Conservation (phyloP, 2,888 invertebrate species). For the Drosophila peninsularis region DNA sequence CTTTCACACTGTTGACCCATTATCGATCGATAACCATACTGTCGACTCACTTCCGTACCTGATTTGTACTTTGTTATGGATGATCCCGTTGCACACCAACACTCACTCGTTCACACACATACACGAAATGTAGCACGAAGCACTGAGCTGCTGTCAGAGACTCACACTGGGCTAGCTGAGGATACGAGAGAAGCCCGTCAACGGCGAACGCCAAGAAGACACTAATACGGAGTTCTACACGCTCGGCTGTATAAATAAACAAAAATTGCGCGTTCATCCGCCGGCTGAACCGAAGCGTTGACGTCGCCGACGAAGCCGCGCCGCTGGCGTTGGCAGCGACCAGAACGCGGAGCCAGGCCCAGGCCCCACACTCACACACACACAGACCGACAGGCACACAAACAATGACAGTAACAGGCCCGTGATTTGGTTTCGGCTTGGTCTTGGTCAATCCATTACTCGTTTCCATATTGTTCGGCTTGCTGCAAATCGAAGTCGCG, state of each 20-base stretch:
- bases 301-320: slow-evolving; percentile 28
- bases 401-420: not conserved
- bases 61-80: slow-evolving; percentile 28
- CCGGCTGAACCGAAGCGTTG: slow-evolving; percentile 51
- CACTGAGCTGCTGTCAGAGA: slow-evolving; percentile 40
- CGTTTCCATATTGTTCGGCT: slow-evolving; percentile 51
- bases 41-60: slow-evolving; percentile 74
- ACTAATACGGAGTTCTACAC: slow-evolving; percentile 80
- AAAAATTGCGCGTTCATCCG: slow-evolving; percentile 65
- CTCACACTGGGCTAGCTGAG: slow-evolving; percentile 44
- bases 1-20: slow-evolving; percentile 38
- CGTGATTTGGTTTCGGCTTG: slow-evolving; percentile 24
- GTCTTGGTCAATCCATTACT: slow-evolving; percentile 59
- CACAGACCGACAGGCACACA: not conserved
- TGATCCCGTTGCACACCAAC: slow-evolving; percentile 28
- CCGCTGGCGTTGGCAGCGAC: slow-evolving; percentile 35
- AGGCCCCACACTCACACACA: slow-evolving; percentile 12
- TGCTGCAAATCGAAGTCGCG: slow-evolving; percentile 63
- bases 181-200: slow-evolving; percentile 56
- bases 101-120: slow-evolving; percentile 13
- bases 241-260: slow-evolving; percentile 81
- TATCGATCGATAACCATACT: slow-evolving; percentile 7
- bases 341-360: slow-evolving; percentile 45
- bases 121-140: slow-evolving; percentile 34
- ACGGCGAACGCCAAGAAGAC: slow-evolving; percentile 80